phyloP scores from a whole-genome alignment of 92 coral and sea anemone species.

The Porites evermanni region DNA sequence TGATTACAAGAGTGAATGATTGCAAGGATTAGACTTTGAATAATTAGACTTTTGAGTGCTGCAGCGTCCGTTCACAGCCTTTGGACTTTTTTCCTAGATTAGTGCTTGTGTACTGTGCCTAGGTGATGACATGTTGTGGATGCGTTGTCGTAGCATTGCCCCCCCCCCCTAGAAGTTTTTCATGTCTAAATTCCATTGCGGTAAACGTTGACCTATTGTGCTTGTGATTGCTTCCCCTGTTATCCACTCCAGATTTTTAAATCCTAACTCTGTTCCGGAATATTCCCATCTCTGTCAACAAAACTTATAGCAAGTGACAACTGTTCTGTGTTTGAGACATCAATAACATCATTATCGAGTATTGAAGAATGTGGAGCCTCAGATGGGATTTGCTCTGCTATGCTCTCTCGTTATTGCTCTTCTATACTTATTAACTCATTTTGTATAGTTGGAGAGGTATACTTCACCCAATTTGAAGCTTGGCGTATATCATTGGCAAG shows the following conservation, averaged over 20 bases:
- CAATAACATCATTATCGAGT: conserved; percentile 62
- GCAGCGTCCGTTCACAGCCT: conserved; percentile 63
- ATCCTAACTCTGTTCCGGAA: conserved; percentile 40
- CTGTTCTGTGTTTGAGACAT: conserved; percentile 59
- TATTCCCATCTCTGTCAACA: conserved; percentile 37
- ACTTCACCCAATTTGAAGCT: conserved; percentile 26
- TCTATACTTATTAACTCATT: conserved; percentile 4
- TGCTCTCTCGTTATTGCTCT: conserved; percentile 27
- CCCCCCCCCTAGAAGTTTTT: conserved; percentile 41
- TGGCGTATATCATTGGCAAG: neutral
- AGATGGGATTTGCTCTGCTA: conserved; percentile 20
- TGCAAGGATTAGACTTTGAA: conserved; percentile 62
- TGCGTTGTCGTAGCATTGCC: conserved; percentile 63
- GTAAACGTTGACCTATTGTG: neutral
- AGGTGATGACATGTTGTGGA: conserved; percentile 56
- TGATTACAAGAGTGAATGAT: conserved; percentile 64
- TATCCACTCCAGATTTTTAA: conserved; percentile 25
- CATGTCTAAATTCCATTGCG: conserved; percentile 53
- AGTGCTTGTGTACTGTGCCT: conserved; percentile 56
- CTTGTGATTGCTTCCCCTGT: conserved; percentile 42
- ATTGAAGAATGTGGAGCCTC: conserved; percentile 42
- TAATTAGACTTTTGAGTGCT: neutral
- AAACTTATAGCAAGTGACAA: conserved; percentile 40
- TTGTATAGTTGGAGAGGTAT: conserved; percentile 33
- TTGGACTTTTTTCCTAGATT: conserved; percentile 39